phyloP scores from a whole-genome alignment of 2,113 vertebrate genomes.

The Nesoenas mayeri region DNA sequence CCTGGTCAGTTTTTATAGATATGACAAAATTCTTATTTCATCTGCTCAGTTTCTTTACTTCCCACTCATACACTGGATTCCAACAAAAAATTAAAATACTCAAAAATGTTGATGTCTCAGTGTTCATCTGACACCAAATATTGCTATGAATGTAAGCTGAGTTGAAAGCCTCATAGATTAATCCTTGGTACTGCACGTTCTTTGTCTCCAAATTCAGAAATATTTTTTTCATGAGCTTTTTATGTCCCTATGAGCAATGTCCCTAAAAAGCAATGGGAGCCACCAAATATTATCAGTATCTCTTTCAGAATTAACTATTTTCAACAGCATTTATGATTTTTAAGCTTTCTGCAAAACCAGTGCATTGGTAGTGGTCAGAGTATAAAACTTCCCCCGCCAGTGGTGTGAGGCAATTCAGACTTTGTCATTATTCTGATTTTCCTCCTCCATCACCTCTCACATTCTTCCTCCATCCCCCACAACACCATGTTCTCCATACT shows the following conservation, averaged over 20 bases:
- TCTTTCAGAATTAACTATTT: background rate
- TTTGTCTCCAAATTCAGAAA: background rate
- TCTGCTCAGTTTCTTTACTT: background rate
- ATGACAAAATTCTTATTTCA: background rate
- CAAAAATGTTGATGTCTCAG: background rate
- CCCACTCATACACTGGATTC: accelerated
- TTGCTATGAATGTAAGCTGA: background rate
- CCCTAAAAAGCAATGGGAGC: background rate
- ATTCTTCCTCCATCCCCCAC: background rate
- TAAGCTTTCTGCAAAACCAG: background rate
- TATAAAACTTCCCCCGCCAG: background rate
- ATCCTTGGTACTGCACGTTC: accelerated
- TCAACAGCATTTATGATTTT: background rate
- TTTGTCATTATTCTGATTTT: background rate
- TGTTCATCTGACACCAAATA: background rate
- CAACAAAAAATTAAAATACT: background rate
- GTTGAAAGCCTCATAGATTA: background rate
- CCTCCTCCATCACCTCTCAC: background rate
- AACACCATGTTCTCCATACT: accelerated
- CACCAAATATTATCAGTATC: background rate
- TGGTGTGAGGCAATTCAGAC: background rate
- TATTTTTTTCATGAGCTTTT: background rate
- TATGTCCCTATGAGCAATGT: background rate
- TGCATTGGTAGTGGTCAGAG: background rate
- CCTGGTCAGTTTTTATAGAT: background rate